Evolutionary conservation across 2,113 vertebrate genomes (phyloP), one percentile per base, ranked within the genome.

Genomic region (Scomber japonicus): DNA sequence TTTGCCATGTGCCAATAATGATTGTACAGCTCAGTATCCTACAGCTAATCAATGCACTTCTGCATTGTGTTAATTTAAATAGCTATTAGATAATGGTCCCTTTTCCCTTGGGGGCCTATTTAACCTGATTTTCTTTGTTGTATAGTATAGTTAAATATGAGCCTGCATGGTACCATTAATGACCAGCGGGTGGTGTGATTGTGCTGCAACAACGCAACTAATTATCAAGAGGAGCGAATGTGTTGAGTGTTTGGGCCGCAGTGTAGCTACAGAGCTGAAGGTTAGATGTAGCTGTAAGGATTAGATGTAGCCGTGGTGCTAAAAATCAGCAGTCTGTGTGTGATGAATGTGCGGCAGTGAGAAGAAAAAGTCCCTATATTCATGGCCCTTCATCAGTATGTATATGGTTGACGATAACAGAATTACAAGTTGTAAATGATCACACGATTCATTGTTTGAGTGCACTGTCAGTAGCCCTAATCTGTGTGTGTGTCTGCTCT

Each of bases 101-200:
- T 88, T 87, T 86, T 62, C 40, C 85, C 71, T 64, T 65, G 60
- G 46, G 73, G 81, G 49, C 60, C 66, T n/a, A 45, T 85, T 54
- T 24, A 64, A 87, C 71, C 75, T 83, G 74, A 83, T 86, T 82
- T 68, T 73, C 60, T 56, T 82, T 62, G 19, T 77, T 80, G 30
- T 63, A 19, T 17, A 27, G 35, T 30, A 2, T 51, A 46, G 57
- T 74, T 85, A 75, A 16, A 35, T 63, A 51, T 17, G 7, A 64
- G 69, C 66, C 66, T n/a, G 56, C 8, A 3, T 31, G 69, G 51
- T 86, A 48, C 51, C 59, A 24, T 35, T n/a, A 51, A 45, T 24
- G 67, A 68, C 81, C 88, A 89, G 71, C 53, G 31, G 88, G 82
- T 56, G 90, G 84, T 27, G 13, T 16, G 40, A 81, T 66, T 81